These are phyloP conservation scores for Ectemnius continuus DNA, from an alignment of 2,888 invertebrate genomes.

Conservation along the genomic window DNA sequence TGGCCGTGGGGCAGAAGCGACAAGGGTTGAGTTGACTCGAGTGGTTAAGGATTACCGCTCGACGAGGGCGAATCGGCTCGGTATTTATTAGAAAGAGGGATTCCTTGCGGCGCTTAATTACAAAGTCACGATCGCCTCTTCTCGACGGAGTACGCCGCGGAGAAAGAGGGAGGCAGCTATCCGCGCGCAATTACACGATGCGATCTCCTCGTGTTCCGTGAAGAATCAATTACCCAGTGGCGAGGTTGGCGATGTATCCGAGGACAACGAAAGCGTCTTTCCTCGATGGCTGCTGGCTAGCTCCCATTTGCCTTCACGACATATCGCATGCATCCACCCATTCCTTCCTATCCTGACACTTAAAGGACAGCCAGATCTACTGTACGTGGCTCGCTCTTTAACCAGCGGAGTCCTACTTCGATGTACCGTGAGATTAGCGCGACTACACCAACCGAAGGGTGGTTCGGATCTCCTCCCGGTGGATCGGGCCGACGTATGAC, in stretches of 20 bases:
- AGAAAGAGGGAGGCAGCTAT: neutral
- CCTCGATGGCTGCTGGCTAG: neutral
- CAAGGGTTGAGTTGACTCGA: too few relatives aligned
- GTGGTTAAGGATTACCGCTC: slow-evolving; percentile 28
- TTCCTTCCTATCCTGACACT: neutral
- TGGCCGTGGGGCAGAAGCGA: too few relatives aligned
- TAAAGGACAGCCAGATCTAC: neutral
- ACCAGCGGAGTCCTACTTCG: too few relatives aligned
- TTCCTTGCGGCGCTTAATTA: slow-evolving; percentile 41
- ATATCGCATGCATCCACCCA: neutral
- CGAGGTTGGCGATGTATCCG: slow-evolving; percentile 11
- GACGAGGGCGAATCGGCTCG: slow-evolving; percentile 24
- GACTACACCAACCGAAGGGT: too few relatives aligned
- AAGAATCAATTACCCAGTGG: slow-evolving; percentile 45
- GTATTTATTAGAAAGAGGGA: slow-evolving; percentile 37
- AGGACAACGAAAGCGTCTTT: neutral
- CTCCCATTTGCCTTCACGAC: neutral
- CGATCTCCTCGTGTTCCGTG: slow-evolving; percentile 34
- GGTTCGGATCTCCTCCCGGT: too few relatives aligned
- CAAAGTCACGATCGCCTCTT: slow-evolving; percentile 34
- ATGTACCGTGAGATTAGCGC: too few relatives aligned
- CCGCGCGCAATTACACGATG: slow-evolving; percentile 46
- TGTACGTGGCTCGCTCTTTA: neutral
- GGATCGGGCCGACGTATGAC: neutral
- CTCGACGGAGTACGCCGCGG: neutral